Percentiles rank a stretch among this genome's conserved stretches.
These are phyloP conservation scores for Sebastes kiyomatsui DNA, from an alignment of 2,797 vertebrate species.

Conservation along the genomic window DNA sequence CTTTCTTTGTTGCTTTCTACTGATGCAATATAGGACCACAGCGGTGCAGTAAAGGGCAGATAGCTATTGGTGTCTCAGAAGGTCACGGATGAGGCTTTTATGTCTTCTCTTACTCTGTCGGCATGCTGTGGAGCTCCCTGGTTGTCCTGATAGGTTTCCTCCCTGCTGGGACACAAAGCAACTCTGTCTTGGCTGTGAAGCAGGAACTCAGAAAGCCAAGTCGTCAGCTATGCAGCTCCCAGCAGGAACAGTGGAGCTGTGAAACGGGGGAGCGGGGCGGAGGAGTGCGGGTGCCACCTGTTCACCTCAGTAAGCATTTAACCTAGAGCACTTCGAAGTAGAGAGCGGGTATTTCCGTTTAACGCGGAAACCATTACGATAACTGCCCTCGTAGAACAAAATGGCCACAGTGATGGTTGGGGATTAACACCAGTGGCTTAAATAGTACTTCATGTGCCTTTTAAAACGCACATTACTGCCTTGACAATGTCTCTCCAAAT, in stretches of 20 bases:
- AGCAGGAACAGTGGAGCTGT: conserved; percentile 44
- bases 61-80: conserved; percentile 63
- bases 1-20: not conserved
- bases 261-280: conserved; percentile 5
- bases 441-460: not conserved
- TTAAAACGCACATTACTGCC: not conserved
- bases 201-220: conserved; percentile 58
- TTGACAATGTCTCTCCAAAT: not conserved
- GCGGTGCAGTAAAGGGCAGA: conserved; percentile 59
- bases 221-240: conserved; percentile 53
- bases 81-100: conserved; percentile 65
- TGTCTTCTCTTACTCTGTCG: conserved; percentile 51
- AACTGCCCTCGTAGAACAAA: not conserved
- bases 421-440: conserved; percentile 23
- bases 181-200: conserved; percentile 52
- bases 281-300: conserved; percentile 70
- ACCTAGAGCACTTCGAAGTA: conserved; percentile 12
- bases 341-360: conserved; percentile 29
- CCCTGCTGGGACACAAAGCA: conserved; percentile 58
- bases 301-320: conserved; percentile 62
- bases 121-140: conserved; percentile 43
- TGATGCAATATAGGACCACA: conserved; percentile 35
- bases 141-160: conserved; percentile 36
- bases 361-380: conserved; percentile 19
- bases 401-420: not conserved